Conservation (phyloP, 2,797 vertebrate species). For the Coracias cyanogaster region DNA sequence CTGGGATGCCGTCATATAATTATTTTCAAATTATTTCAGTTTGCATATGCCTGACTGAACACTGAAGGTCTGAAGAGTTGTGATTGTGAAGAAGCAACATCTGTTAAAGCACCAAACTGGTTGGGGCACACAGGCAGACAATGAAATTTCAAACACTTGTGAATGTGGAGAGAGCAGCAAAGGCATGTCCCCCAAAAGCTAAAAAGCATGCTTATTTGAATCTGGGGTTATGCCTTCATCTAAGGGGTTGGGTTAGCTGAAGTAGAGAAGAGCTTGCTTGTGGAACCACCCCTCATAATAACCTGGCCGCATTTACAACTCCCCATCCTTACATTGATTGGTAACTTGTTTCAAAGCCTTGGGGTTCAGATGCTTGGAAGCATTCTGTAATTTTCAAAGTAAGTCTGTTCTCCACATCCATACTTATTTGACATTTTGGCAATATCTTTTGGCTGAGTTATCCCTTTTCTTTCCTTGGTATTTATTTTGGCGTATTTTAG, state of each 20-base stretch:
- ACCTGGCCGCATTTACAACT: not conserved
- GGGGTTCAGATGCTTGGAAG: not conserved
- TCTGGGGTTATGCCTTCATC: not conserved
- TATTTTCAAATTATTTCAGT: not conserved
- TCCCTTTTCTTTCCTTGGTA: not conserved
- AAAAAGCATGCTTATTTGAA: not conserved
- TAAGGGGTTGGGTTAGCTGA: not conserved
- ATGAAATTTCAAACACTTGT: not conserved
- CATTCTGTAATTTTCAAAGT: constrained; percentile 2
- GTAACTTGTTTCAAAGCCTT: not conserved
- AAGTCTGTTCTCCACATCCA: not conserved
- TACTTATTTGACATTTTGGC: not conserved
- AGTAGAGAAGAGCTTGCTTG: not conserved
- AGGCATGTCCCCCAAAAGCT: not conserved
- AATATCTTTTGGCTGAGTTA: not conserved
- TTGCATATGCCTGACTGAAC: not conserved
- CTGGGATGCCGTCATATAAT: not conserved
- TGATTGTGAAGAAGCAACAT: not conserved
- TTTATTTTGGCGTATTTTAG: constrained; percentile 47
- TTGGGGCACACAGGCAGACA: not conserved
- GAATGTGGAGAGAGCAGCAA: not conserved
- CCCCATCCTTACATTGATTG: not conserved
- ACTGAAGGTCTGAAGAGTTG: not conserved
- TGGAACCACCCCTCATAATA: not conserved
- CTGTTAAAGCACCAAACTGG: not conserved